Conservation (phyloP, 2,797 vertebrate species). For the Hypotaenidia philippensis region DNA sequence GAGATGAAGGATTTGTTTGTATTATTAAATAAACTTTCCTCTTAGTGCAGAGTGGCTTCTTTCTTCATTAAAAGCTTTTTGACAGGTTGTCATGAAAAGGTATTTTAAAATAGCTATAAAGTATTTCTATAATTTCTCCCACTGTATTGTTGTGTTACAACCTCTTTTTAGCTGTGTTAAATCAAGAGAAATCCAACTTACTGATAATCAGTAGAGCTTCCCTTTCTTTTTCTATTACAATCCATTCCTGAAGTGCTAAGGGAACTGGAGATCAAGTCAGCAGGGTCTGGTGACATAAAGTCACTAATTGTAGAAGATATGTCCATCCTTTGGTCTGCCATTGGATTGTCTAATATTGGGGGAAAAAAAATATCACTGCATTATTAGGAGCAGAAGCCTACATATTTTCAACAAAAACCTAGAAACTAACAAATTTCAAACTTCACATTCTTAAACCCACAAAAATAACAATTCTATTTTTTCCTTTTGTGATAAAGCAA, state of each 20-base stretch:
- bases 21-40: neutral
- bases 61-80: neutral
- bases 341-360: conserved; percentile 87
- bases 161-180: neutral
- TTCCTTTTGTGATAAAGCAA: neutral
- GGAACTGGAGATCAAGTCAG: conserved; percentile 94
- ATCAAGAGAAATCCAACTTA: conserved; percentile 78
- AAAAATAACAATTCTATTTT: neutral
- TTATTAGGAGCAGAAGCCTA: neutral
- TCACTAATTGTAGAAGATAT: conserved; percentile 98
- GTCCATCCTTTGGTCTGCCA: conserved; percentile 99
- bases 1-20: neutral
- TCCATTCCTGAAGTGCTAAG: conserved; percentile 92
- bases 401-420: neutral
- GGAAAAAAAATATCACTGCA: neutral
- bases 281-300: conserved; percentile 95
- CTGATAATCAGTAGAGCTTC: conserved; percentile 97
- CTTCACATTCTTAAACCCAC: neutral
- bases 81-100: neutral
- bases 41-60: neutral
- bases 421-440: neutral
- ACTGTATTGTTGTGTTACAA: neutral
- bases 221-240: conserved; percentile 97
- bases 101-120: neutral
- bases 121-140: neutral